Conservation (phyloP, 1,140 invertebrate species). For the Potamilus streckersoni region DNA sequence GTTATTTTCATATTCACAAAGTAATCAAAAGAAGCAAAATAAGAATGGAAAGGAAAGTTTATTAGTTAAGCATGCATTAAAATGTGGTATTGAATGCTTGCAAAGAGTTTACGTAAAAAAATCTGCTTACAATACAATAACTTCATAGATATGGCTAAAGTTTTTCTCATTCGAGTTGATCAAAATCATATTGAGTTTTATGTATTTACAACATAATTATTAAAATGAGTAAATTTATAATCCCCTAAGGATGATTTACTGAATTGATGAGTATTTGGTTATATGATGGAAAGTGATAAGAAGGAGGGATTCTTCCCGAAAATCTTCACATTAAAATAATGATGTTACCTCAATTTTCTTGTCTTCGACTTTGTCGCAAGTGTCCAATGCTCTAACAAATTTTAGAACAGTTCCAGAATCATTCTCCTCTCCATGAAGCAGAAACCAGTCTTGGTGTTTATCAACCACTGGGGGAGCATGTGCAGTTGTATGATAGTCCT, state of each 20-base stretch:
- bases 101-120: too few relatives aligned
- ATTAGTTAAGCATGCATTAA: neutral
- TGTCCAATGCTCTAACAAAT: constrained; percentile 30
- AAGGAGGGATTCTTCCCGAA: neutral
- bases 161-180: neutral
- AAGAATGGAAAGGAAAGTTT: too few relatives aligned
- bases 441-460: constrained; percentile 30
- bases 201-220: neutral
- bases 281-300: neutral
- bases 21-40: too few relatives aligned
- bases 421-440: constrained; percentile 23
- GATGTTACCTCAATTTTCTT: constrained; percentile 19
- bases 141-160: too few relatives aligned
- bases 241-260: too few relatives aligned
- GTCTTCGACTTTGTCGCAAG: constrained; percentile 35
- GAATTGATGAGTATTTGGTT: neutral
- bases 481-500: constrained; percentile 32
- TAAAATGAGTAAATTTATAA: neutral
- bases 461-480: constrained; percentile 27
- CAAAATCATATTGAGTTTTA: neutral
- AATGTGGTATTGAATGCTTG: too few relatives aligned
- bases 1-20: neutral
- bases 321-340: neutral
- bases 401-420: constrained; percentile 36
- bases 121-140: too few relatives aligned